These are phyloP conservation scores for Ophioderma brevispina DNA, from an alignment of 35 echinoderm and acorn worm genomes.

Conservation along the genomic window DNA sequence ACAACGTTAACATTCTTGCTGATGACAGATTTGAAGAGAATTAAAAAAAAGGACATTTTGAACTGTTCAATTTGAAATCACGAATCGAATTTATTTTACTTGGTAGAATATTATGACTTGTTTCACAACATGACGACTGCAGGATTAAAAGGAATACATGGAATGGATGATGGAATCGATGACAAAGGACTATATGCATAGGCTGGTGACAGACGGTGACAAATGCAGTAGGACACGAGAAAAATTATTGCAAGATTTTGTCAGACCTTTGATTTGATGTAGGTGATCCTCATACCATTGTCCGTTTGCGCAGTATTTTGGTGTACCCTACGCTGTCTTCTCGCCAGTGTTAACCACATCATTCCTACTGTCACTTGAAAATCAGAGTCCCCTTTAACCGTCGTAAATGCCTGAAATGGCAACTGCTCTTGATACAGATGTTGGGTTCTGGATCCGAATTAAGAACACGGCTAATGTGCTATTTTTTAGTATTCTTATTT, in stretches of 20 bases:
- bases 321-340: neutral
- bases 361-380: neutral
- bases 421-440: neutral
- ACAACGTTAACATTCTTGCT: constrained; percentile 8
- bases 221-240: neutral
- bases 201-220: neutral
- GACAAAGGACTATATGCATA: neutral
- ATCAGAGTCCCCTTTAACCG: neutral
- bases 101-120: neutral
- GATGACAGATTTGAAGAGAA: neutral
- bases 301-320: neutral
- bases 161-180: neutral
- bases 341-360: neutral
- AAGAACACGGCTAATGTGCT: neutral
- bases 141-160: neutral
- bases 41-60: neutral
- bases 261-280: neutral
- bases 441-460: neutral
- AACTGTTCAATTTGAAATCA: neutral
- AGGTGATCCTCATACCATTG: neutral
- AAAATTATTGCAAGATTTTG: neutral
- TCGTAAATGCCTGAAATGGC: constrained; percentile 7
- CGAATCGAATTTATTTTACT: neutral
- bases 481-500: neutral
- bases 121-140: neutral